Base-by-base conservation (phyloP, 2,888 invertebrate genomes). In the Idaea straminata region DNA sequence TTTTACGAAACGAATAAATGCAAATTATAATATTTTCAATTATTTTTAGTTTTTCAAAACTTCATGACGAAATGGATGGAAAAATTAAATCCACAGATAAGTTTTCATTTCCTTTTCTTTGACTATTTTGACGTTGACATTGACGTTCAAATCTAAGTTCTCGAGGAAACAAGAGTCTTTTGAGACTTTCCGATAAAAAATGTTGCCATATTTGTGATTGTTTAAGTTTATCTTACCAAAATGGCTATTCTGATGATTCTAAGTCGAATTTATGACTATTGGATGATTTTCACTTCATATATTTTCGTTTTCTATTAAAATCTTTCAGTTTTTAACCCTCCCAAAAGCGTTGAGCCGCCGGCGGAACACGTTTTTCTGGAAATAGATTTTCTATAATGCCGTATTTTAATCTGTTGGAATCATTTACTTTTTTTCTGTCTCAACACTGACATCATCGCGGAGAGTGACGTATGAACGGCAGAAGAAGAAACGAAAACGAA, bases 391-490 rank as follows among this genome's bases (percentile, higher is more conserved):
- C 57, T 61, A 3, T 16, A 16, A 61, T 62, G 47, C 7, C 58
- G 62, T 59, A 66, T 64, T 64, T 25, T 47, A 10, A 47, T 47
- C 47, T 47, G 47, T 47, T 47, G 47, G 47, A 47, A 25, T 4
- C 35, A 61, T 61, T 5, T 36, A 59, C 65, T 74, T 74, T 62
- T 69, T 71, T 57, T 10, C 64, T 66, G 72, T 74, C 71, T 82
- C 80, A 84, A 83, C 77, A 81, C 79, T 69, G 64, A 75, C 72
- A 81, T 80, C 81, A 84, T 84, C 79, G 83, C 82, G 66, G 68
- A 87, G 86, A 91, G 92, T 92, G 92, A 92, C 92, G 92, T 92
- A 92, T 92, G 92, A 92, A 91, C 89, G 86, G 91, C 90, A 89
- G 91, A 89, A 89, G 89, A 85, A 87, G 85, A 86, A 83, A 90